A percentile compares a stretch with the other conserved stretches of the same genome.
Evolutionary conservation across 2,888 invertebrate species (phyloP).

Genomic region (Eupelmus urozonus): DNA sequence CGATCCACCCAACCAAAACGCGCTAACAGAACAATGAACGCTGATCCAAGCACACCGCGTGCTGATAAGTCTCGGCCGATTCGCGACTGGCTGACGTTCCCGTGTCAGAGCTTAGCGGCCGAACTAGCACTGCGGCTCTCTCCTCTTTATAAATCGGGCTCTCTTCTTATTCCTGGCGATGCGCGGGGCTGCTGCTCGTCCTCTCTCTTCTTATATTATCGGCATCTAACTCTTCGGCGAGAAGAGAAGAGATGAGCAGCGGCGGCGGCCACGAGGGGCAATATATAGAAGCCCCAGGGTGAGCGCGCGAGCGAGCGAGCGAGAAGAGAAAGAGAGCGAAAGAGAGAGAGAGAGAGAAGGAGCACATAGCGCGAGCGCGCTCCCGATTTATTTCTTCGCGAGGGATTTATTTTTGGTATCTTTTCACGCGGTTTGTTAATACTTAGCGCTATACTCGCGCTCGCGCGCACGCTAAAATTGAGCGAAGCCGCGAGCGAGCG

Average conservation of each 20-base stretch:
- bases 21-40: background rate
- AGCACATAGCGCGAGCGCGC: slow-evolving; percentile 46
- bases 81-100: background rate
- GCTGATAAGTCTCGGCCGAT: background rate
- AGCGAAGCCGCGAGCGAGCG: slow-evolving; percentile 34
- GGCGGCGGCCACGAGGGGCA: background rate
- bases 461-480: slow-evolving; percentile 57
- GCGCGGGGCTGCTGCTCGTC: slow-evolving; percentile 1
- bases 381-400: slow-evolving; percentile 75
- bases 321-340: slow-evolving; percentile 9
- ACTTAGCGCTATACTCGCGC: slow-evolving; percentile 61
- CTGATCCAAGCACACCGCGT: background rate
- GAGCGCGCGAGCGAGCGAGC: background rate
- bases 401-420: slow-evolving; percentile 77
- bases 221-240: slow-evolving; percentile 41
- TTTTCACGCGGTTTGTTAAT: slow-evolving; percentile 75
- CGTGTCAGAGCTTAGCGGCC: background rate
- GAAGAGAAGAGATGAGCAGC: slow-evolving; percentile 23
- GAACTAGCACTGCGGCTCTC: slow-evolving; percentile 9
- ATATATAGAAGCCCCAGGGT: slow-evolving; percentile 48
- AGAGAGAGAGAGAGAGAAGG: slow-evolving; percentile 11
- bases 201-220: slow-evolving; percentile 53
- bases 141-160: slow-evolving; percentile 26
- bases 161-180: slow-evolving; percentile 31
- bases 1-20: background rate